Evolutionary conservation across 2,113 vertebrate species (phyloP), one percentile per base, ranked within the genome.

Genomic region (Dermatemys mawii): DNA sequence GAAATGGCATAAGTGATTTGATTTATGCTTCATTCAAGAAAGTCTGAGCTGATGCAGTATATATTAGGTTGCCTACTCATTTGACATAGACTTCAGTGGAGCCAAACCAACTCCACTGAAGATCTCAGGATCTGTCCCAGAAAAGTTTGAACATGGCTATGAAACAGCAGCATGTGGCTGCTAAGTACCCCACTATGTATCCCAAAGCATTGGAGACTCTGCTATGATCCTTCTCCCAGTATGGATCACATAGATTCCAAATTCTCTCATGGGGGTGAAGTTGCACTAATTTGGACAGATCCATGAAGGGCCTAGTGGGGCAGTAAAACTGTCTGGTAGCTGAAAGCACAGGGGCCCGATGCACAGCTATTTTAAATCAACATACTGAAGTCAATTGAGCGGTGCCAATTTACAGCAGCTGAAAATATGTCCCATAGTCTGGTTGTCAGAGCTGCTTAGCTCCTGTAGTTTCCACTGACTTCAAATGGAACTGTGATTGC

Each of bases 211-310:
- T 76, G 73, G 24, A 76, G 6, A 5, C 11, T 46, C 26, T 29
- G 24, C 54, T 46, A 32, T 51, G 53, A 3, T 35, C 44, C 24
- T 84, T 57, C 48, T 60, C 1, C 0, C 2, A 22, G 5, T 17
- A n/a, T 8, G 46, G 32, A 41, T 57, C 6, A 0, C 0, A 8
- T 5, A 46, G 50, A 2, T 3, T 27, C 12, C 16, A 41, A 51
- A 1, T 13, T 41, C 49, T 8, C 38, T 26, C 53, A n/a, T 55
- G 54, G 79, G 8, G 7, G 8, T 21, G n/a, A 50, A 8, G 57
- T 22, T 51, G 46, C 54, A n/a, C 80, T 53, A 21, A 48, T 2
- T 2, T 0, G 14, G 35, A 11, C 2, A 5, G 3, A 3, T 51
- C 38, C 6, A 51, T 55, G 32, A 46, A 32, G 41, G 24, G 46